Base-by-base conservation (phyloP, 2,113 vertebrate species). In the Notarius lentiginosus region DNA sequence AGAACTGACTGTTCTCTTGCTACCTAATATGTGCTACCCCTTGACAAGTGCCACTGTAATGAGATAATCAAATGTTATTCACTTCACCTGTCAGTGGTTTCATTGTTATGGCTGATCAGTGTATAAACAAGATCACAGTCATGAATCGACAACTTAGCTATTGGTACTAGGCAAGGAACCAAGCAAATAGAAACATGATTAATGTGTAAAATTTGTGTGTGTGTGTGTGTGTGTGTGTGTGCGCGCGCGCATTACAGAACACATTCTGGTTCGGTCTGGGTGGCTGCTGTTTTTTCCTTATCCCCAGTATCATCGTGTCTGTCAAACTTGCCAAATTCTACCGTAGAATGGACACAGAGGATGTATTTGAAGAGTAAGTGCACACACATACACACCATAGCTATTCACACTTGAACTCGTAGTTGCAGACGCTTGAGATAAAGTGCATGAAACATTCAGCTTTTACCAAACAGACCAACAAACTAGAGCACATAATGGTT, bases 251-350 rank as follows among this genome's bases (percentile, higher is more conserved):
- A 65, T 92, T 92, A 51, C 93, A 99, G 98, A 99, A 99, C 0
- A 96, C 97, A 9, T 98, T 97, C 95, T 99, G 98, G 97, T 97
- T 99, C 87, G 98, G 98, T 91, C 93, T 99, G 92, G 97, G 96
- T 0, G 95, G 95, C 92, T 98, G 97, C 90, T 93, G 96, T 60
- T 92, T 98, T 88, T 93, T 98, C 63, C 95, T 99, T 79, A 95
- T 99, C 79, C 97, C 97, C 89, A 98, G 94, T 73, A 96, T 98
- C 89, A 91, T 99, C 91, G 94, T 98, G 0, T 97, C 97, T 0
- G 10, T 97, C 91, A 97, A 98, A 92, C 96, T 97, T 87, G 94
- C 96, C 90, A 97, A 98, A 89, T 96, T 96, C 91, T 97, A 97
- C 91, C 95, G 96, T 27, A 95, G 97, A 86, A 99, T 99, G 98